A percentile compares a stretch with the other conserved stretches of the same genome.
Evolutionary conservation across 2,888 invertebrate species (phyloP).

Genomic region (Ornithoptera priamus): DNA sequence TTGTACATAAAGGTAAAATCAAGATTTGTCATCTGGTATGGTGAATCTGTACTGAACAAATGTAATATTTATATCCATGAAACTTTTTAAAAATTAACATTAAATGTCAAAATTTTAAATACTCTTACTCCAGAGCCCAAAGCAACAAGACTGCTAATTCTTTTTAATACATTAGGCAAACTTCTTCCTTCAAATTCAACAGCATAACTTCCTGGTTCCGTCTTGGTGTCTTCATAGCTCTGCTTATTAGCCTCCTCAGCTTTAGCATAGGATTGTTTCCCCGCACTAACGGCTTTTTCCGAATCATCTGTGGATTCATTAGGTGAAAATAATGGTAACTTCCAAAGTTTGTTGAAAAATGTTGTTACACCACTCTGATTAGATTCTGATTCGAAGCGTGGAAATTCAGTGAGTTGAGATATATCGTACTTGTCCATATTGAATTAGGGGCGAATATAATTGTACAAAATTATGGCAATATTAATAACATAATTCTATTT

Average conservation of each 20-base stretch:
- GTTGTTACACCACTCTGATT: constrained; percentile 86
- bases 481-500: constrained; percentile 7
- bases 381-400: constrained; percentile 86
- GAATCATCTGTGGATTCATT: constrained; percentile 52
- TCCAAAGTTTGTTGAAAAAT: constrained; percentile 87
- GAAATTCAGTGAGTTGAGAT: constrained; percentile 73
- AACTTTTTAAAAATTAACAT: constrained; percentile 3
- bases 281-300: constrained; percentile 45
- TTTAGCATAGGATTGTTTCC: constrained; percentile 42
- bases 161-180: constrained; percentile 90
- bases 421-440: constrained; percentile 71
- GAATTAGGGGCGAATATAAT: not conserved
- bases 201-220: constrained; percentile 67
- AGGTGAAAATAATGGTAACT: constrained; percentile 81
- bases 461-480: constrained; percentile 17
- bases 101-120: constrained; percentile 32
- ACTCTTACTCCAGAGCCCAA: constrained; percentile 86
- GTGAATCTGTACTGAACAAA: not conserved
- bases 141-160: constrained; percentile 93
- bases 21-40: too few species aligned
- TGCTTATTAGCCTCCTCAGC: constrained; percentile 46
- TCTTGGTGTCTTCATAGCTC: constrained; percentile 53
- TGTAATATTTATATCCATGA: not conserved
- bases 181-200: constrained; percentile 86
- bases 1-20: too few species aligned